A percentile compares a stretch with the other conserved stretches of the same genome.
These are phyloP conservation scores for Daubentonia madagascariensis DNA, from an alignment of 2,113 vertebrate species.

Conservation along the genomic window DNA sequence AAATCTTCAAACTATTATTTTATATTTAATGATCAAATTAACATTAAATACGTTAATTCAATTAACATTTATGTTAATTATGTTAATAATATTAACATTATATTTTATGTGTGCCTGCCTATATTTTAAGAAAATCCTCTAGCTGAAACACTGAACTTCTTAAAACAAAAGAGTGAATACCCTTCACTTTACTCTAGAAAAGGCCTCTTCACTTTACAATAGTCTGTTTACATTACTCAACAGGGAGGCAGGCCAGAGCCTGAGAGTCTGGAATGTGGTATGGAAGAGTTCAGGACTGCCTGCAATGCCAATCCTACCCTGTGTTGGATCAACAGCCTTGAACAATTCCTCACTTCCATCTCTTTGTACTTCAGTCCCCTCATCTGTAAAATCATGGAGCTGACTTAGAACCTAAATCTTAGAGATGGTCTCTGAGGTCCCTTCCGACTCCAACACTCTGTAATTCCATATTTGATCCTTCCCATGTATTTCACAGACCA, in stretches of 20 bases:
- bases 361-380: neutral
- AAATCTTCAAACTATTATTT: neutral
- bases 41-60: too few relatives aligned
- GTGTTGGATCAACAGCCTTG: neutral
- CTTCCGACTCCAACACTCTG: neutral
- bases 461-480: neutral
- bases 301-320: neutral
- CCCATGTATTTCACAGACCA: neutral
- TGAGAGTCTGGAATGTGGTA: neutral
- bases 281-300: neutral
- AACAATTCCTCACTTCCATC: neutral
- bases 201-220: neutral
- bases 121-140: slow-evolving; percentile 40
- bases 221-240: neutral
- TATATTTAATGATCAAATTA: neutral
- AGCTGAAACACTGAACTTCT: slow-evolving; percentile 11
- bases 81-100: too few relatives aligned
- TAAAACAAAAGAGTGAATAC: slow-evolving; percentile 39
- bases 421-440: neutral
- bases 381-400: neutral
- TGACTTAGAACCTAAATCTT: neutral
- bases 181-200: slow-evolving; percentile 26
- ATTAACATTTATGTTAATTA: too few relatives aligned
- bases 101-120: neutral
- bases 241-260: neutral